A percentile compares a stretch with the other conserved stretches of the same genome.
These are phyloP conservation scores for Agrochola litura DNA, from an alignment of 2,888 invertebrate genomes.

Conservation along the genomic window DNA sequence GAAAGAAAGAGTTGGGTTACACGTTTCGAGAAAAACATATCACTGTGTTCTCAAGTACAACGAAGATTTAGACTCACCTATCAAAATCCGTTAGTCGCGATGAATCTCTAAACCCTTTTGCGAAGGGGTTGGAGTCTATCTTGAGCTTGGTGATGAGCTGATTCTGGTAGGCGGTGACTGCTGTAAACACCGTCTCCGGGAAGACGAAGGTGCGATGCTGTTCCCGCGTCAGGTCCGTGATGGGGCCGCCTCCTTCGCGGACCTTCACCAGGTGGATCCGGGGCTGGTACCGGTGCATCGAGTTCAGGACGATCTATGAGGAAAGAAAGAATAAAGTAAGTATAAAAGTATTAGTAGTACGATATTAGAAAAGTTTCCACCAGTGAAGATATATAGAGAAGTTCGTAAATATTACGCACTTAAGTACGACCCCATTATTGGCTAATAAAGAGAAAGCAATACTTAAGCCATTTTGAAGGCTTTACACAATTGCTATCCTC, in stretches of 20 bases:
- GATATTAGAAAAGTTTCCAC: background rate
- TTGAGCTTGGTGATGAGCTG: slow-evolving; percentile 99
- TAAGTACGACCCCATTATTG: background rate
- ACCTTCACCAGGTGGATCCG: slow-evolving; percentile 98
- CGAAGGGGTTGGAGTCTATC: slow-evolving; percentile 99
- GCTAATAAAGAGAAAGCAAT: background rate
- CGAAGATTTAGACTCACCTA: slow-evolving; percentile 89
- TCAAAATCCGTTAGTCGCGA: slow-evolving; percentile 98
- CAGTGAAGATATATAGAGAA: background rate
- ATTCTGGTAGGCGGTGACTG: slow-evolving; percentile 99
- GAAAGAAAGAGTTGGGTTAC: background rate
- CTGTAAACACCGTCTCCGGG: slow-evolving; percentile 99
- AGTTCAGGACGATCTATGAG: slow-evolving; percentile 98
- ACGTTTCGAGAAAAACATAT: background rate
- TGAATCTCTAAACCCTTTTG: slow-evolving; percentile 99
- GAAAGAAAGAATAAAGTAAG: slow-evolving; percentile 42
- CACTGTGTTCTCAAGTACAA: background rate
- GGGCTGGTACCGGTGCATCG: slow-evolving; percentile 99
- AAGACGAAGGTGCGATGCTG: slow-evolving; percentile 99
- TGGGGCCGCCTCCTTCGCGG: slow-evolving; percentile 91
- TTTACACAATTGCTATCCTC: background rate
- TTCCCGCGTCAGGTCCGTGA: slow-evolving; percentile 96
- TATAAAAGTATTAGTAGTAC: too few species aligned
- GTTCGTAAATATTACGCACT: background rate
- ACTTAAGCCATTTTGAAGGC: background rate